These are phyloP conservation scores for Steinernema hermaphroditum DNA, from an alignment of 2,888 invertebrate species.

Conservation along the genomic window DNA sequence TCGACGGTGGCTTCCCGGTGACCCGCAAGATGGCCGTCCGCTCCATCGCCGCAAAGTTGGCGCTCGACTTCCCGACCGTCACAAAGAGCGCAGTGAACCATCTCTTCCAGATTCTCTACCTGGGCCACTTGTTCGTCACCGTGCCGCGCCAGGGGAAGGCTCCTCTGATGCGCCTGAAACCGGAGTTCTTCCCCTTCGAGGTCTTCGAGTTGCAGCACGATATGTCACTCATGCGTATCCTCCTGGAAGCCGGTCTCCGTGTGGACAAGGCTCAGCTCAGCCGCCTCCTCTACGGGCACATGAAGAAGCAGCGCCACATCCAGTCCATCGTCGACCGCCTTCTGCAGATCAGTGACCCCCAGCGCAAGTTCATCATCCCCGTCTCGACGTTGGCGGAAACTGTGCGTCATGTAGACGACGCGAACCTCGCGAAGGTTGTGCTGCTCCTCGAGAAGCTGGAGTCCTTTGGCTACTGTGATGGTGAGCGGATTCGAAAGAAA, in stretches of 20 bases:
- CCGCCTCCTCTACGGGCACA: neutral
- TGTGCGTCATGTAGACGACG: neutral
- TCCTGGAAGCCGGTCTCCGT: neutral
- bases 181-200: neutral
- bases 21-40: neutral
- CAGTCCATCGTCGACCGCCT: conserved; percentile 15
- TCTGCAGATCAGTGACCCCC: neutral
- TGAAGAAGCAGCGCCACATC: neutral
- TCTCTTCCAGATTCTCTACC: conserved; percentile 24
- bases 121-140: neutral
- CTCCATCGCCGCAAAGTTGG: neutral
- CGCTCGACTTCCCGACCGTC: neutral
- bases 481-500: neutral
- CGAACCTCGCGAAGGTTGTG: too few relatives aligned
- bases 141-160: too few relatives aligned
- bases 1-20: neutral
- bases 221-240: neutral
- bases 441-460: neutral
- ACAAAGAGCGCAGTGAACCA: neutral
- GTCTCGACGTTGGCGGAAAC: neutral
- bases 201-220: neutral
- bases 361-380: neutral
- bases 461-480: neutral
- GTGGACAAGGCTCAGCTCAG: neutral
- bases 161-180: conserved; percentile 8